Evolutionary conservation across 2,797 vertebrate genomes (phyloP).

Genomic region (Hippocampus kuda): DNA sequence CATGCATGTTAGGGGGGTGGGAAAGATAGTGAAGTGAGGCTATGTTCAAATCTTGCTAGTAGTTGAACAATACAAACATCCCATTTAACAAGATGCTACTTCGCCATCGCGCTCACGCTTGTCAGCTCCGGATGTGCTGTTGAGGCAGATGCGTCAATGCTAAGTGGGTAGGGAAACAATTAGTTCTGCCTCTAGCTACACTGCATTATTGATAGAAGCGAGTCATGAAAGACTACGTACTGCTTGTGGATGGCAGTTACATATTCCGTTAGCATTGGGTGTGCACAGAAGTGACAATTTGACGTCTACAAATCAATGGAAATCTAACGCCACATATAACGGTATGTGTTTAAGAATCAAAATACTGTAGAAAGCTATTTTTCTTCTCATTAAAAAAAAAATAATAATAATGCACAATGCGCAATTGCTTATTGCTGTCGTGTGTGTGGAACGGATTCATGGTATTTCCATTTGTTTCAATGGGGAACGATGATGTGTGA

Average conservation of each 20-base stretch:
- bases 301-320: background rate
- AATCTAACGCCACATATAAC: background rate
- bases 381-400: background rate
- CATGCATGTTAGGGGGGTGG: too few relatives aligned
- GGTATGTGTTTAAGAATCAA: too few relatives aligned
- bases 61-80: background rate
- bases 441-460: background rate
- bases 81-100: background rate
- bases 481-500: background rate
- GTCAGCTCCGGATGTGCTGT: background rate
- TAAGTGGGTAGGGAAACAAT: conserved; percentile 4
- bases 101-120: background rate
- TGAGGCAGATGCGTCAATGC: background rate
- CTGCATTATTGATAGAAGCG: background rate
- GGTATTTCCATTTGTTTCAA: background rate
- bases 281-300: background rate
- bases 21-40: too few relatives aligned
- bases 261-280: background rate
- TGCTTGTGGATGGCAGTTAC: background rate
- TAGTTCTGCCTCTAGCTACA: background rate
- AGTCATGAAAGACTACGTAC: background rate
- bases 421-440: too few relatives aligned
- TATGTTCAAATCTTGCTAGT: too few relatives aligned
- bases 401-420: too few relatives aligned
- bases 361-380: too few relatives aligned